Base-by-base conservation (phyloP, 2,113 vertebrate genomes). In the Calcarius ornatus region DNA sequence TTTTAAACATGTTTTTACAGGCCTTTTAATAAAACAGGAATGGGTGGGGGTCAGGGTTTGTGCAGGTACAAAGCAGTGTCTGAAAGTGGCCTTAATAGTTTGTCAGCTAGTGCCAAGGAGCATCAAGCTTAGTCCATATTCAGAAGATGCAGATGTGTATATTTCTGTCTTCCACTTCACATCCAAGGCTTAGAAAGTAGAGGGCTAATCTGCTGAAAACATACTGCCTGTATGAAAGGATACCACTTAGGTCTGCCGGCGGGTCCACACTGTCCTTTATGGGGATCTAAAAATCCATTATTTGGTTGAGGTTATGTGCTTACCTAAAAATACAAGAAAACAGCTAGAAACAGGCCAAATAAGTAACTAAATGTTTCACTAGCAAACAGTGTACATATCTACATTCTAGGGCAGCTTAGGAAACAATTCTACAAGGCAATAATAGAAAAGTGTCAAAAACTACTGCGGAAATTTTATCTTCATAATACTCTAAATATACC, bases 1-100 rank as follows among this genome's bases (percentile, higher is more conserved):
- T 61, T 92, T 75, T 65, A 79, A 91, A 79, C 65, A 25, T 37
- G 63, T 85, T 84, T 88, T 81, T 78, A 75, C 65, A 87, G 28
- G 69, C 17, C 53, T 51, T 28, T 45, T 89, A 86, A 89, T 60
- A 64, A 82, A 93, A 50, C 0, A 2, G 7, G 28, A 24, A 12
- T 6, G 13, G 60, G 37, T 18, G 23, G 6, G 14, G 15, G 3
- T 14, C 3, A 0, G 14, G 13, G 15, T 11, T 25, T 43, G 5
- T n/a, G 30, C 16, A 54, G 24, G 56, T 66, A 81, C 73, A 73
- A 88, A 56, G 37, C 6, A 71, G 15, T 25, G 28, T 72, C 65
- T 95, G 73, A 60, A 97, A 88, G 40, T 51, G 48, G 48, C 30
- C 30, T 60, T 33, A 68, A 15, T 5, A 71, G 19, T 56, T 88